phyloP scores from a whole-genome alignment of 2,888 invertebrate genomes.

The Branchipolynoe longqiensis region DNA sequence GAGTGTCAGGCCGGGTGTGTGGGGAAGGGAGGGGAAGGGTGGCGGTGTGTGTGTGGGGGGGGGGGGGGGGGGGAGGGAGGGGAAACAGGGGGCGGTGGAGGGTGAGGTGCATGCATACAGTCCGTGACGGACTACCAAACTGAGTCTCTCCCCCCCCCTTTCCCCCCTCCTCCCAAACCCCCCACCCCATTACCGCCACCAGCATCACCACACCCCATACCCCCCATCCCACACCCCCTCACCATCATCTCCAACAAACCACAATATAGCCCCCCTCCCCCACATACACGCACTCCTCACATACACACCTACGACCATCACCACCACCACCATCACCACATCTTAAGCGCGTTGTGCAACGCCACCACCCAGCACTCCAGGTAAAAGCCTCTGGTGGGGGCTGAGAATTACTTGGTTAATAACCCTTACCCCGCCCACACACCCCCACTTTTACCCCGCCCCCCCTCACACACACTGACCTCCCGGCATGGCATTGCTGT shows the following conservation, averaged over 20 bases:
- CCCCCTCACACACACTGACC: no score
- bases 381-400: neutral
- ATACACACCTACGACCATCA: no score
- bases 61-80: neutral
- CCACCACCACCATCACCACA: neutral
- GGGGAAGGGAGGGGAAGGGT: neutral
- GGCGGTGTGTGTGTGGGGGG: neutral
- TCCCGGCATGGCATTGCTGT: no score
- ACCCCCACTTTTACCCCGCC: neutral
- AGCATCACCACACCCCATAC: no score
- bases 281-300: no score
- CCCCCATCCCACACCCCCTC: no score
- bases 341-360: neutral
- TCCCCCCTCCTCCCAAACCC: no score
- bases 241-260: no score
- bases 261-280: no score
- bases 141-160: no score
- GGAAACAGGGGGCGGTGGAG: neutral
- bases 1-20: conserved; percentile 13
- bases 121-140: no score
- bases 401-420: conserved; percentile 32
- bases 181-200: no score
- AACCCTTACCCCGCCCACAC: neutral
- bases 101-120: neutral
- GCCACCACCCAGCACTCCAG: neutral